A percentile compares a stretch with the other conserved stretches of the same genome.
These are phyloP conservation scores for Eledona agricola DNA, from an alignment of 2,888 invertebrate species.

Conservation along the genomic window DNA sequence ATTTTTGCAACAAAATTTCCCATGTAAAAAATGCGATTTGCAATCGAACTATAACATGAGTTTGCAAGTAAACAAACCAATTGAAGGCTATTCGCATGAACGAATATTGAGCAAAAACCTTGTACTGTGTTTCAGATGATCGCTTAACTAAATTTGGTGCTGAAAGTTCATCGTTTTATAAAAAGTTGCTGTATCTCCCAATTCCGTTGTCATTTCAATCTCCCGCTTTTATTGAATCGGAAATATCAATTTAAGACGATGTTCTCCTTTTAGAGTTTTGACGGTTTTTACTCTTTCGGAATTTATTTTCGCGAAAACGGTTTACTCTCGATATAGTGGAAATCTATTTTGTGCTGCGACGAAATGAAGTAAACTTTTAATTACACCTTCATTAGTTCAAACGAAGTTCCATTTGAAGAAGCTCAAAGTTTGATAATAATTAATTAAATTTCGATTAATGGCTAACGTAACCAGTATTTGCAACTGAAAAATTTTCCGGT, in stretches of 20 bases:
- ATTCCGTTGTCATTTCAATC: slow-evolving; percentile 25
- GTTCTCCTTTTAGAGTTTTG: slow-evolving; percentile 28
- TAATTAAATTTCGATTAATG: slow-evolving; percentile 25
- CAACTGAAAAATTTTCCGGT: too few species aligned
- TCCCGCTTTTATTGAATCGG: slow-evolving; percentile 29
- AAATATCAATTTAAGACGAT: slow-evolving; percentile 26
- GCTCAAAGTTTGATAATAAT: slow-evolving; percentile 16
- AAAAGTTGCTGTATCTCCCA: slow-evolving; percentile 8
- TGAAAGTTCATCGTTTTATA: slow-evolving; percentile 4
- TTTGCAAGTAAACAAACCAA: too few species aligned
- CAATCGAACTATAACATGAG: too few species aligned
- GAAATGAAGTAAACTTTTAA: slow-evolving; percentile 13
- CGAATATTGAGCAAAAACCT: slow-evolving; percentile 3
- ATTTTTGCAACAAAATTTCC: too few species aligned
- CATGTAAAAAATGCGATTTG: too few species aligned
- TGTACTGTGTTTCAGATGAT: too few species aligned
- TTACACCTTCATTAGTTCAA: slow-evolving; percentile 12
- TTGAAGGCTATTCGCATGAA: too few species aligned
- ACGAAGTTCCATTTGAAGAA: slow-evolving; percentile 20
- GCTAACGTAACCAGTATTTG: too few species aligned
- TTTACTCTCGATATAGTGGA: not conserved
- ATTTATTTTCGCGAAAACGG: slow-evolving; percentile 9
- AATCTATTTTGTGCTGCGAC: slow-evolving; percentile 5
- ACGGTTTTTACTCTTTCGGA: slow-evolving; percentile 12
- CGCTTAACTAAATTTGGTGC: slow-evolving; percentile 8